phyloP scores from a whole-genome alignment of 2,113 vertebrate genomes.

The Thryonomys swinderianus region DNA sequence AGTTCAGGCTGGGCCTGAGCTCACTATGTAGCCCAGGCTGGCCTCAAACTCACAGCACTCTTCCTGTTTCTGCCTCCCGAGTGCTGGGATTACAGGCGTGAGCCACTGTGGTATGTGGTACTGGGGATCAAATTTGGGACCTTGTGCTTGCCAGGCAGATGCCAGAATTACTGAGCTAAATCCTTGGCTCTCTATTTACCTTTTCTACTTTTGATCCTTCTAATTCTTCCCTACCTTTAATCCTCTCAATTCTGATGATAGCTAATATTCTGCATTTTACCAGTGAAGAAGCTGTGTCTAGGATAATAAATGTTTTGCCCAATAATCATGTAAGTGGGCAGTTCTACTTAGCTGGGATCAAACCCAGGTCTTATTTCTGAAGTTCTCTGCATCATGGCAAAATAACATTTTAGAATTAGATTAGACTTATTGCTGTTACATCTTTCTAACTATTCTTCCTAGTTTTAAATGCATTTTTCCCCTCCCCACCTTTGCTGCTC shows the following conservation, averaged over 20 bases:
- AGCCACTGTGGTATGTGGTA: no score
- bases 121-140: no score
- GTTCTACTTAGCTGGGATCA: constrained; percentile 42
- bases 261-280: neutral
- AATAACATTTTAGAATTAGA: constrained; percentile 2
- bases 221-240: constrained; percentile 1
- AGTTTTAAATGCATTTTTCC: constrained; percentile 30
- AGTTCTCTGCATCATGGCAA: neutral
- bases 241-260: constrained; percentile 41
- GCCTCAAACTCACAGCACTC: no score
- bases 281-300: constrained; percentile 8
- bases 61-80: no score
- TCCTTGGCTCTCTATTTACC: neutral
- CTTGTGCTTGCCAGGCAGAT: no score
- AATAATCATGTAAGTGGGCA: neutral
- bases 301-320: constrained; percentile 34
- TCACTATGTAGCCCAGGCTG: no score
- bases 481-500: neutral
- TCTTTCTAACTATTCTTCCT: constrained; percentile 15
- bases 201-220: neutral
- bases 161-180: no score
- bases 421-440: neutral
- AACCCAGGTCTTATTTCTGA: constrained; percentile 32
- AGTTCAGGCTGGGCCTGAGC: no score
- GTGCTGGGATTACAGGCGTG: no score